Evolutionary conservation across 2,888 invertebrate genomes (phyloP).

Genomic region (Harpalus rubripes): DNA sequence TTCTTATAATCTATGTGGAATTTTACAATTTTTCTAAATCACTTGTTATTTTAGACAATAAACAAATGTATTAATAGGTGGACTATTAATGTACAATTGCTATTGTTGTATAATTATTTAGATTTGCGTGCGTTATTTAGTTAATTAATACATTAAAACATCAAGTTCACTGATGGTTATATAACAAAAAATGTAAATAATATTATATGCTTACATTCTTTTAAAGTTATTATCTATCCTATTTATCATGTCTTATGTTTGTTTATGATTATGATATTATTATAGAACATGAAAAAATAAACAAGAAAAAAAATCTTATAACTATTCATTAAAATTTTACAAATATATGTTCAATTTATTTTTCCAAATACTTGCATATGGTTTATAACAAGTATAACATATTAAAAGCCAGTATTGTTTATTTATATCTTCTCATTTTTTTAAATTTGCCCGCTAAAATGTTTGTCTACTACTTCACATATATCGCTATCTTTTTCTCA

Average conservation of each 20-base stretch:
- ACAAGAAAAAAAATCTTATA: background rate
- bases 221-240: background rate
- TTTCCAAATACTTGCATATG: no score
- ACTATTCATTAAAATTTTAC: no score
- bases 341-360: no score
- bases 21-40: conserved; percentile 64
- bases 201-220: background rate
- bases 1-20: conserved; percentile 60
- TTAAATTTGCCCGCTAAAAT: conserved; percentile 15
- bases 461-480: conserved; percentile 1
- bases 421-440: background rate
- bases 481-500: background rate
- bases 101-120: conserved; percentile 4
- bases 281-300: background rate
- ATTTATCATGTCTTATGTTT: background rate
- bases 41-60: conserved; percentile 60
- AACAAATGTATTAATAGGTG: conserved; percentile 41
- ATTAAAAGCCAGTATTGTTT: conserved; percentile 1
- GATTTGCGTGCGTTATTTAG: background rate
- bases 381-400: background rate
- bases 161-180: conserved; percentile 15
- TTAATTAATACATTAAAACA: background rate
- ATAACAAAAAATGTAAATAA: background rate
- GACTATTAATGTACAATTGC: background rate
- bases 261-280: background rate